phyloP scores from a whole-genome alignment of 2,113 vertebrate genomes.

The Mobula birostris region DNA sequence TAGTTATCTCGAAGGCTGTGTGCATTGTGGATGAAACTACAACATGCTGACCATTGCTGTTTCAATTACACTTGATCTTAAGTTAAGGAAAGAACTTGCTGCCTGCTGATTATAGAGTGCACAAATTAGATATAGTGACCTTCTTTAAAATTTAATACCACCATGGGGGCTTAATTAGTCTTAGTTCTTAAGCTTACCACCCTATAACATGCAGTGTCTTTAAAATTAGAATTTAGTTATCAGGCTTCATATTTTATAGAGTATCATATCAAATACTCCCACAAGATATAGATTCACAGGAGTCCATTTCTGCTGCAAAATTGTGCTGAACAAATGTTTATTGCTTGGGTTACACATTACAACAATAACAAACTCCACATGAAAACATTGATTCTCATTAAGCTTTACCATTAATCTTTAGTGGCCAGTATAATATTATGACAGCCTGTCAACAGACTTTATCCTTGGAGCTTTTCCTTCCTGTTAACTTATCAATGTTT shows the following conservation, averaged over 20 bases:
- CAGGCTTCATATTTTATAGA: not conserved
- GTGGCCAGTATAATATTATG: not conserved
- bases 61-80: not conserved
- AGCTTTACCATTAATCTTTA: not conserved
- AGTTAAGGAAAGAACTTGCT: not conserved
- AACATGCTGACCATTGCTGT: not conserved
- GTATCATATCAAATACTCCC: not conserved
- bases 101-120: not conserved
- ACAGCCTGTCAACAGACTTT: no score
- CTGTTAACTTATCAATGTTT: not conserved
- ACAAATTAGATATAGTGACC: not conserved
- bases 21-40: no score
- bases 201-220: not conserved
- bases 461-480: not conserved
- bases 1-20: no score
- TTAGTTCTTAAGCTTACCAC: not conserved
- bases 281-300: not conserved
- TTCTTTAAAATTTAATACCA: constrained; percentile 2
- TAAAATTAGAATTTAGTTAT: constrained; percentile 1
- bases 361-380: not conserved
- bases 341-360: not conserved
- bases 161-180: not conserved
- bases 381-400: not conserved
- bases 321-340: not conserved
- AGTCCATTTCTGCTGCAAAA: not conserved